Evolutionary conservation across 2,888 invertebrate species (phyloP).

Genomic region (Tholera decimalis): DNA sequence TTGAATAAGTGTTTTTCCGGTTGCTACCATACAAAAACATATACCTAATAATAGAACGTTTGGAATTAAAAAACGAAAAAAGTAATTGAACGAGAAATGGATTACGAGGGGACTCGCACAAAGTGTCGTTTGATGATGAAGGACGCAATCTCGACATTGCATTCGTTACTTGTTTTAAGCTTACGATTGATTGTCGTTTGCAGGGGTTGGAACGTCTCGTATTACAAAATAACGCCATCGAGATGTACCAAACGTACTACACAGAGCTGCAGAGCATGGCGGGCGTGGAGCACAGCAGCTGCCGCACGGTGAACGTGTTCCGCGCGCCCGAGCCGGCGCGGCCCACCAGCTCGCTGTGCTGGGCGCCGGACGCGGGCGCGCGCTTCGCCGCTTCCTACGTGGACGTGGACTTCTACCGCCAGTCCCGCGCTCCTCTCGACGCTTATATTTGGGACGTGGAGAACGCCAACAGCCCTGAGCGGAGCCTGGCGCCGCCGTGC

Average conservation of each 20-base stretch:
- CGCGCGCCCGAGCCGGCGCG: constrained; percentile 92
- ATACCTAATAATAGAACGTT: no score
- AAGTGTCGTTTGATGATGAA: no score
- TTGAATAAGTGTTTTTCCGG: no score
- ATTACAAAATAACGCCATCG: constrained; percentile 97
- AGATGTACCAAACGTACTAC: constrained; percentile 98
- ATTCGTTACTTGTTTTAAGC: neutral
- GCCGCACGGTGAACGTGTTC: constrained; percentile 96
- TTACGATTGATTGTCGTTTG: constrained; percentile 11
- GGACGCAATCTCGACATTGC: neutral
- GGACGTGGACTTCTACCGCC: constrained; percentile 94
- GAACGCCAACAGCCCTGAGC: constrained; percentile 95
- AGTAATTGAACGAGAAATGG: no score
- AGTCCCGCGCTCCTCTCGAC: constrained; percentile 73
- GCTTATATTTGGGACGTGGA: constrained; percentile 97
- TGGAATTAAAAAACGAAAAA: no score
- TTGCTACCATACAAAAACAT: no score
- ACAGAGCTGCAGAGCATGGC: constrained; percentile 93
- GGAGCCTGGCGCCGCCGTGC: constrained; percentile 93
- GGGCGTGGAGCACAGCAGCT: constrained; percentile 92
- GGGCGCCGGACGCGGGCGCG: constrained; percentile 96
- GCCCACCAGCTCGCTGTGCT: constrained; percentile 95
- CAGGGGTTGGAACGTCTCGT: constrained; percentile 96
- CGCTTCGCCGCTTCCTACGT: constrained; percentile 96
- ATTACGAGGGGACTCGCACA: no score